Evolutionary conservation across 2,888 invertebrate genomes (phyloP), one percentile per base, ranked within the genome.

Genomic region (Galerucella pusilla): DNA sequence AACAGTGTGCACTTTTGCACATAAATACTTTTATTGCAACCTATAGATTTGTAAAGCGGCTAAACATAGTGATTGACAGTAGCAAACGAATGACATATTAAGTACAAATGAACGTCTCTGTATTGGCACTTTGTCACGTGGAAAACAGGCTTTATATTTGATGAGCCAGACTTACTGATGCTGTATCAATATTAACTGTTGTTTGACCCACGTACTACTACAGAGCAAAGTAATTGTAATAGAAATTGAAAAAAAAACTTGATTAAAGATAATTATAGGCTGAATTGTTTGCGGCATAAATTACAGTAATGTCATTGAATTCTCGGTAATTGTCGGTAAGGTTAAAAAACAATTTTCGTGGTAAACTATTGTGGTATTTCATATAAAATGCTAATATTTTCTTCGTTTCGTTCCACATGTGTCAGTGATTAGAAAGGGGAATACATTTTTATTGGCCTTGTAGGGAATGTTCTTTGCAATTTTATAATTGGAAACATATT

Each of bases 261-360:
- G 16, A 57, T 57, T n/a, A 20, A 54, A 14, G 25, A 14, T 72
- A 63, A 71, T 71, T 63, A 63, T 45, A 45, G 35, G 49, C n/a
- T 66, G 46, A 16, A 20, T 54, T 52, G 42, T 54, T 60, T 60
- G 59, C 16, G 57, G 57, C 60, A 60, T 25, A 46, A 45, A 42
- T 69, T 52, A 35, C 52, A 42, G 4, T 35, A 35, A 35, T 68
- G 25, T 60, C 68, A 60, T 69, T 69, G 59, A 20, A 60, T 49
- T 69, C 60, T 60, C 11, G n/a, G 68, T 69, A 69, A 60, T 25
- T 60, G 46, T 35, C 45, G 20, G 42, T 25, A 46, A 46, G 45
- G 42, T 42, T 57, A 10, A 57, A 20, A 57, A 20, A 57, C n/a
- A 10, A 3, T n/a, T 9, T 20, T 20, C 20, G 57, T 57, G 20